Evolutionary conservation across 1,140 invertebrate genomes (phyloP), one percentile per base, ranked within the genome.

Genomic region (Sinella curviseta): DNA sequence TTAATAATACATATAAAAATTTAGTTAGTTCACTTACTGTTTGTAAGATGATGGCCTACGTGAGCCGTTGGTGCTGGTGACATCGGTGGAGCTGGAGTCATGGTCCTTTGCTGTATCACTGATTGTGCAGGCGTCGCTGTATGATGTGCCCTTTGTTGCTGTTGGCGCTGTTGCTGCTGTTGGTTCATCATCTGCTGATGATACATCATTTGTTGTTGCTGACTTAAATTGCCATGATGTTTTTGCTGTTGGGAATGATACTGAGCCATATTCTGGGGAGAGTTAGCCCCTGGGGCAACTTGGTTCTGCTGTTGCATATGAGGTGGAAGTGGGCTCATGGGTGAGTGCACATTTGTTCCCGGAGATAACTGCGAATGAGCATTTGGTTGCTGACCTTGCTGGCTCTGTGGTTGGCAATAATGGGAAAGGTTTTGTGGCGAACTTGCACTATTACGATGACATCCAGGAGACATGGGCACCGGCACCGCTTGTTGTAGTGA

Each of bases 321-420:
- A 14, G 83, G 81, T 31, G 84, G 80, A 76, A 82, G 82, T 24
- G 84, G 82, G 33, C 81, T 81, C 74, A 83, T 82, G 14, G 85
- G 78, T 24, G 82, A 79, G 20, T 83, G 81, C 60, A 76, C 76
- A 30, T 76, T 76, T 36, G 55, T 48, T 14, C 65, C 54, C 1
- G 80, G 70, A n/a, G 60, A 80, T 78, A 73, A 78, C 60, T 81
- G 84, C 39, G 74, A 78, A 57, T 87, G 90, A 36, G 87, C 87
- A 80, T 89, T 90, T 87, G 88, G 85, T 86, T 90, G 80, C 82
- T 86, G 84, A 86, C 91, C 84, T 87, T 90, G 84, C 87, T 88
- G 87, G 26, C 82, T 84, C 75, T 87, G 87, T 17, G 86, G 87
- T 74, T 90, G 87, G 85, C 57, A 60, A n/a, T 90, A 85, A 84